Percentiles rank a stretch among this genome's conserved stretches.
Evolutionary conservation across 1,140 invertebrate species (phyloP).

Genomic region (Hyles euphorbiae): DNA sequence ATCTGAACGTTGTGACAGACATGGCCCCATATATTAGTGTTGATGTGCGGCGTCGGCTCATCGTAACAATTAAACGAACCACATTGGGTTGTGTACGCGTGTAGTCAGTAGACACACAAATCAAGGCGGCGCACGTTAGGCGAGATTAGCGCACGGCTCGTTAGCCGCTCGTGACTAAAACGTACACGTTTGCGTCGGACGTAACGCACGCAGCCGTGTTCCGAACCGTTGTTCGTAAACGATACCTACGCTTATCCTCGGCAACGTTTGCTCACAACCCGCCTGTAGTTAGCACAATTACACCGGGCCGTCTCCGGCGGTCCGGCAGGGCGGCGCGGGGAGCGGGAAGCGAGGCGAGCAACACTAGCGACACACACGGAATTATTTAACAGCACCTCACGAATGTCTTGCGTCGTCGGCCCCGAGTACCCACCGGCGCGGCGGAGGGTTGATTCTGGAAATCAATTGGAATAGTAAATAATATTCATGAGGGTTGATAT

Average conservation of each 20-base stretch:
- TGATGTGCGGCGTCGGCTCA: too few species aligned
- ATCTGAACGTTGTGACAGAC: too few species aligned
- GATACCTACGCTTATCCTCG: constrained; percentile 8
- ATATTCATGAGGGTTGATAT: constrained; percentile 11
- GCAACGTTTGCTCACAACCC: constrained; percentile 1
- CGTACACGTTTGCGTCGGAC: too few species aligned
- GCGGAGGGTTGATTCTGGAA: constrained; percentile 3
- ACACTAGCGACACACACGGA: constrained; percentile 26
- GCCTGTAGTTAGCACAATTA: constrained; percentile 14
- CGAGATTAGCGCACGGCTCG: not conserved
- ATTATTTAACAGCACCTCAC: constrained; percentile 35
- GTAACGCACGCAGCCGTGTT: not conserved
- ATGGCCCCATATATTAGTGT: too few species aligned
- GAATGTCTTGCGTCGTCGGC: constrained; percentile 8
- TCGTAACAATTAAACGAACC: constrained; percentile 7
- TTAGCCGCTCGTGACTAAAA: too few species aligned
- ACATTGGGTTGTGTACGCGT: not conserved
- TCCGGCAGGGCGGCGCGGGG: not conserved
- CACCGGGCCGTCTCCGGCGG: constrained; percentile 1
- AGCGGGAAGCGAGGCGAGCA: not conserved
- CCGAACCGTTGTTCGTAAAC: constrained; percentile 3
- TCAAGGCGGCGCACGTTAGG: not conserved
- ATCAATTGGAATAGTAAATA: constrained; percentile 16
- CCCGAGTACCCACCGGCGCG: not conserved
- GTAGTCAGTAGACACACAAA: not conserved